These are phyloP conservation scores for Brachypodius melanocephalos DNA, from an alignment of 2,113 vertebrate species.

Conservation along the genomic window DNA sequence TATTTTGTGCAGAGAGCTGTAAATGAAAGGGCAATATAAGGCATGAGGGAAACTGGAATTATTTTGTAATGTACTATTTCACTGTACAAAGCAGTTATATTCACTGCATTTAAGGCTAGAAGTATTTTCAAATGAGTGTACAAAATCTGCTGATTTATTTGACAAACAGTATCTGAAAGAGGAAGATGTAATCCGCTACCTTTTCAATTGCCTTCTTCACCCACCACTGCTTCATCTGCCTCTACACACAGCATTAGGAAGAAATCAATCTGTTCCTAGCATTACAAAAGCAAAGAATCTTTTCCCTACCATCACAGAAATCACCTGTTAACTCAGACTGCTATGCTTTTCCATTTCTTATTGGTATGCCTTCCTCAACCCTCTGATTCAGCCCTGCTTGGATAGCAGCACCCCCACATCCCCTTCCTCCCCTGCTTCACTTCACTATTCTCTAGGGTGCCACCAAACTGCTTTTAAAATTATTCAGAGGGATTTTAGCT, in stretches of 20 bases:
- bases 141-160: not conserved
- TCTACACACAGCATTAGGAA: not conserved
- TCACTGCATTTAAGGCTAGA: not conserved
- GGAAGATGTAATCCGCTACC: not conserved
- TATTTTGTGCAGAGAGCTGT: not conserved
- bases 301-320: not conserved
- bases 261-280: not conserved
- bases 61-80: not conserved
- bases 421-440: not conserved
- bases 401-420: not conserved
- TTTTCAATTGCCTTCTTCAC: not conserved
- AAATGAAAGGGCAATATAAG: not conserved
- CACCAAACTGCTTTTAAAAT: not conserved
- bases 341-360: not conserved
- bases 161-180: not conserved
- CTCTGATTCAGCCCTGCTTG: not conserved
- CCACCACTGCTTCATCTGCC: not conserved
- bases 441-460: not conserved
- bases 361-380: not conserved
- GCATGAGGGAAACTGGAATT: not conserved
- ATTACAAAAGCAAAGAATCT: not conserved
- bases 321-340: not conserved
- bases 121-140: not conserved
- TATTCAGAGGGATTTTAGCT: constrained; percentile 1
- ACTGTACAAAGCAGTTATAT: not conserved